Percentiles rank a stretch among this genome's conserved stretches.
phyloP scores from a whole-genome alignment of 2,888 invertebrate genomes.

The Tipula helvola region DNA sequence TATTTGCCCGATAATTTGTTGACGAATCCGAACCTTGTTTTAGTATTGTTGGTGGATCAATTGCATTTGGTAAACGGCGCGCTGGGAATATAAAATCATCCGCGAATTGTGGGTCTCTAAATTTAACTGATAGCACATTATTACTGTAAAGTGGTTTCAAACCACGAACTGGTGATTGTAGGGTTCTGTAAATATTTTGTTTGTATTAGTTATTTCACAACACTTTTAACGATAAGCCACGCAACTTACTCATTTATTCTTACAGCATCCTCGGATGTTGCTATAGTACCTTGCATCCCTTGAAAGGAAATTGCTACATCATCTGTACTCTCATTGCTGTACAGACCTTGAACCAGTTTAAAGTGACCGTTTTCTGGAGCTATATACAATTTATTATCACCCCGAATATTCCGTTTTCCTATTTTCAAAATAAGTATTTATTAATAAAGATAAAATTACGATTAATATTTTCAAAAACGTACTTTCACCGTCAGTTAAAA shows the following conservation, averaged over 20 bases:
- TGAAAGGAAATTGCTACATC: constrained; percentile 53
- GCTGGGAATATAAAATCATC: constrained; percentile 69
- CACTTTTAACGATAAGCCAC: background rate
- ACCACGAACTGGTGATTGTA: constrained; percentile 59
- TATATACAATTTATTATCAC: constrained; percentile 85
- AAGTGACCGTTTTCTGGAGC: constrained; percentile 57
- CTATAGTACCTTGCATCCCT: constrained; percentile 73
- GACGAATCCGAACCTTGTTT: constrained; percentile 48
- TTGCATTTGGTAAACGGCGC: constrained; percentile 47
- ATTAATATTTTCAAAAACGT: constrained; percentile 15
- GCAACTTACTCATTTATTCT: constrained; percentile 47
- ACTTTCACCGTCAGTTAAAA: constrained; percentile 75
- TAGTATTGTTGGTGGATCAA: constrained; percentile 60
- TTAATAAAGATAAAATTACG: background rate
- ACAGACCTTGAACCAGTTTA: constrained; percentile 55
- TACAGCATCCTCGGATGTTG: constrained; percentile 59
- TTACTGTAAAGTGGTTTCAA: constrained; percentile 48
- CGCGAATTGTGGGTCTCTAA: constrained; percentile 64
- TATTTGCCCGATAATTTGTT: constrained; percentile 63
- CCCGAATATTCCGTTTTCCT: constrained; percentile 71
- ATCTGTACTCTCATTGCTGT: constrained; percentile 41
- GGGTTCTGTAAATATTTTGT: constrained; percentile 35
- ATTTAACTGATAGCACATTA: constrained; percentile 53
- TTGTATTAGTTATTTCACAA: background rate
- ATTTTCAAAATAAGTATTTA: constrained; percentile 16